Conservation (phyloP, 2,113 vertebrate genomes). For the Megaceryle torquata region DNA sequence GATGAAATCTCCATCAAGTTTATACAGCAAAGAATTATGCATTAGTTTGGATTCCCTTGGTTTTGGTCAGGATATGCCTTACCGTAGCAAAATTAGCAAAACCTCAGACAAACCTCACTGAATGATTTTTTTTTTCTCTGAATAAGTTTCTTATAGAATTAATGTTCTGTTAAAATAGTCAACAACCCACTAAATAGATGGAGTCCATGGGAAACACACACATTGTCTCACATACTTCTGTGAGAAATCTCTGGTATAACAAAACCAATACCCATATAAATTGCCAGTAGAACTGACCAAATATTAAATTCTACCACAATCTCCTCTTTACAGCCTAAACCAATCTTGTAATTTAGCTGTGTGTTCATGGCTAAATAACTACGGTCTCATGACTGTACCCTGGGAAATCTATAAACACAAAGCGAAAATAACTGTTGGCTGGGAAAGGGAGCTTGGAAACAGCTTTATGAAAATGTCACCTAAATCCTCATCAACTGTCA, state of each 20-base stretch:
- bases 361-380: slow-evolving; percentile 6
- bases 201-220: not conserved
- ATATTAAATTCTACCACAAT: not conserved
- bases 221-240: not conserved
- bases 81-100: not conserved
- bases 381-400: not conserved
- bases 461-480: slow-evolving; percentile 1
- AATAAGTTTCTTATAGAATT: not conserved
- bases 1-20: not conserved
- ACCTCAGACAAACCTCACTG: not conserved
- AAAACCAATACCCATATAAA: not conserved
- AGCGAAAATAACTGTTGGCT: not conserved
- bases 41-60: not conserved
- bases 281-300: not conserved
- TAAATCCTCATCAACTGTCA: slow-evolving; percentile 4
- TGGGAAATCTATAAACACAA: slow-evolving; percentile 13
- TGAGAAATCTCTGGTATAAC: not conserved
- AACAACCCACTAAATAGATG: not conserved
- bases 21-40: not conserved
- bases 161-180: not conserved
- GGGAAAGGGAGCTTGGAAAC: not conserved
- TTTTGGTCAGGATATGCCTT: not conserved
- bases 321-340: not conserved
- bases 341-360: not conserved
- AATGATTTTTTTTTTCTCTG: not conserved